Evolutionary conservation across 2,797 vertebrate genomes (phyloP).

Genomic region (Holocentrus rufus): DNA sequence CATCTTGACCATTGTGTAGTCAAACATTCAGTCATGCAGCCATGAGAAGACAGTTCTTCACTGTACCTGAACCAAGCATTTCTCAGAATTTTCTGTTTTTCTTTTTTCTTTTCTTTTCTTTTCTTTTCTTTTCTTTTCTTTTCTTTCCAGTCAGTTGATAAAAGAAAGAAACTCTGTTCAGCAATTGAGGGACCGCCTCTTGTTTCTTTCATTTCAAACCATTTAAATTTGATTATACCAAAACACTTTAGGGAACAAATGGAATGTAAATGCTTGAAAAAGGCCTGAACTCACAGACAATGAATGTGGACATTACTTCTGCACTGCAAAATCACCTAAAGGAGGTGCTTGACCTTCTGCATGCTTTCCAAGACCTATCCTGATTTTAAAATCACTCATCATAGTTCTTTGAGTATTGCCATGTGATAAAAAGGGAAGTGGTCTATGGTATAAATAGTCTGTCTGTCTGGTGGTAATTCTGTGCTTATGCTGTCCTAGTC

Average conservation of each 20-base stretch:
- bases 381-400: constrained; percentile 40
- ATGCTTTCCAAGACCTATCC: not conserved
- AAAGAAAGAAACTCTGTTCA: constrained; percentile 5
- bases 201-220: not conserved
- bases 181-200: not conserved
- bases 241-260: too few species aligned
- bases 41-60: not conserved
- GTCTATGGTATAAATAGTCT: constrained; percentile 64
- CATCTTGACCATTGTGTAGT: not conserved
- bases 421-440: constrained; percentile 57
- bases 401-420: constrained; percentile 48
- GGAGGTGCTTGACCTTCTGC: too few species aligned
- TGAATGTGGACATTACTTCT: not conserved
- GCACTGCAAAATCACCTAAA: not conserved
- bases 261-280: too few species aligned
- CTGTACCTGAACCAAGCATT: not conserved
- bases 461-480: constrained; percentile 63
- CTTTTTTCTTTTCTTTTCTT: not conserved
- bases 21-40: not conserved
- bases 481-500: constrained; percentile 50
- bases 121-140: constrained; percentile 9
- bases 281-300: not conserved
- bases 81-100: constrained; percentile 1
- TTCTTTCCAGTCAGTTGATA: constrained; percentile 15
- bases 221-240: too few species aligned